Evolutionary conservation across 1,140 invertebrate genomes (phyloP).

Genomic region (Drosophila auraria): DNA sequence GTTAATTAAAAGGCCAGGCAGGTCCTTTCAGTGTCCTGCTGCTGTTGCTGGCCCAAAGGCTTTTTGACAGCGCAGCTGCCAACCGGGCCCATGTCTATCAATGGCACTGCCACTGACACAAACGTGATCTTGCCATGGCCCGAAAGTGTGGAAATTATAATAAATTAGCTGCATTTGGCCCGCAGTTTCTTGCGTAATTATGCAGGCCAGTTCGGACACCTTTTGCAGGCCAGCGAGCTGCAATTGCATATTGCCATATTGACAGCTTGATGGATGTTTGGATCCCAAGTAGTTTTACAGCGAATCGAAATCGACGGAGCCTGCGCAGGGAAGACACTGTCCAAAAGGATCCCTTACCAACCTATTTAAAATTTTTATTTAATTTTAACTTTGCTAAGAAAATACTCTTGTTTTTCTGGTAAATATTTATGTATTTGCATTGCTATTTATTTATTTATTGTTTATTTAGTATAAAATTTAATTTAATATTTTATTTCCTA

Average conservation of each 20-base stretch:
- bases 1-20: slow-evolving; percentile 76
- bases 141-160: slow-evolving; percentile 81
- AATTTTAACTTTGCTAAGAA: no score
- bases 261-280: slow-evolving; percentile 76
- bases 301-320: slow-evolving; percentile 52
- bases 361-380: neutral
- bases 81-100: slow-evolving; percentile 65
- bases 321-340: slow-evolving; percentile 29
- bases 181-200: slow-evolving; percentile 69
- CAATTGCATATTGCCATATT: slow-evolving; percentile 72
- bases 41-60: slow-evolving; percentile 27
- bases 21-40: slow-evolving; percentile 1
- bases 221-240: slow-evolving; percentile 10
- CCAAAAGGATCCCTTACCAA: neutral
- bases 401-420: neutral
- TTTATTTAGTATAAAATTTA: neutral
- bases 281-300: slow-evolving; percentile 57
- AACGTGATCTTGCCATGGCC: slow-evolving; percentile 44
- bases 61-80: slow-evolving; percentile 33
- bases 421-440: neutral
- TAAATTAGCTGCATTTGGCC: slow-evolving; percentile 69
- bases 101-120: slow-evolving; percentile 62
- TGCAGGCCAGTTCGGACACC: slow-evolving; percentile 46
- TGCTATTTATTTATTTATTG: neutral
- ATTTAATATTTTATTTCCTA: no score